Evolutionary conservation across 2,888 invertebrate species (phyloP), one percentile per base, ranked within the genome.

Genomic region (Meliscaeva auricollis): DNA sequence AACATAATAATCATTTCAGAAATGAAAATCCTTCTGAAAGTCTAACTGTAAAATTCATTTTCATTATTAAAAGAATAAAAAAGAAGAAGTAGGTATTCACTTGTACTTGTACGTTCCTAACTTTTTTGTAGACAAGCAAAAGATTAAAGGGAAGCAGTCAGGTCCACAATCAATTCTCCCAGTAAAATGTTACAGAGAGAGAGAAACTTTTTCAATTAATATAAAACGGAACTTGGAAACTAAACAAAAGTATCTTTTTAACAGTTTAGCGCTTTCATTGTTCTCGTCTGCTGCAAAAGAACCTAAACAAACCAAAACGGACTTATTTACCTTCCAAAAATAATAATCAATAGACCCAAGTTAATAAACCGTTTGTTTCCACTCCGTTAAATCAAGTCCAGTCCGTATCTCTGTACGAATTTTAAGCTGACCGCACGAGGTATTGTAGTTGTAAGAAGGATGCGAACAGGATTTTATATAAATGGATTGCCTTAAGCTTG

Each of bases 171-270:
- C 44, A 73, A 68, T 6, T 35, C 38, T 38, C 66, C 66, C 32
- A 70, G 17, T 41, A 56, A 70, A 81, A 70, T 32, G 30, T 56
- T 20, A 41, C 15, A 32, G 15, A 2, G 38, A 35, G 46, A 9
- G 7, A 17, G 22, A 77, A 82, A 76, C 46, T 82, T 82, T 82
- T 82, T 82, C 77, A 82, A 82, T 77, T 82, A 82, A 82, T 73
- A 73, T 69, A 69, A 73, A 2, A 4, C 17, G 15, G 15, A 60
- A 77, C 60, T 73, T 77, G 9, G 48, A 8, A 76, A 76, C 50
- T 77, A 60, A n/a, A n/a, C 44, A 41, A 73, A 82, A 77, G 68
- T 77, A 54, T 77, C 46, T 69, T 72, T 73, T 32, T 62, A 46
- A 20, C 15, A 64, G 41, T 58, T 66, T 5, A 54, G 48, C 32